Base-by-base conservation (phyloP, 2,888 invertebrate species). In the Sympetrum striolatum region DNA sequence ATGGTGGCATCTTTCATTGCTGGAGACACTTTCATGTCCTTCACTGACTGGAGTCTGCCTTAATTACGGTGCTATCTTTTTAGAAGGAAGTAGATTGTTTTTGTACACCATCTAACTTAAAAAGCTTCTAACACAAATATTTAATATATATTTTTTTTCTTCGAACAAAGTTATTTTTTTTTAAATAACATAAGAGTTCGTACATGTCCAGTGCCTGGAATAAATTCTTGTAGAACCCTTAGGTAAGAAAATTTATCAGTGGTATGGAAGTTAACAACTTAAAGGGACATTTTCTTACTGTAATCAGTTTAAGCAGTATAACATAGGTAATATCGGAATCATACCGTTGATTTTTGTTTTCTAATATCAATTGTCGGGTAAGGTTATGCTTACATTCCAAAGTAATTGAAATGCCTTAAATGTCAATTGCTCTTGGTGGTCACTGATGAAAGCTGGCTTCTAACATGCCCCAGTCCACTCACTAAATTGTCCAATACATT, bases 371-470 rank as follows among this genome's bases (percentile, higher is more conserved):
- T 31, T 6, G 12, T 31, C 25, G 5, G 2, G 10, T 73, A 73
- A 31, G 25, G 31, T 31, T 18, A 73, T 73, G 73, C 31, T 12
- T 31, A 6, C 73, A 73, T 73, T 73, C 31, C 31, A 73, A 73
- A 31, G 53, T 18, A 5, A 58, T 18, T 37, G 37, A 35, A 86
- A 60, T 86, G 58, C 35, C 86, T 12, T 58, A 2, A 37, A 18
- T 31, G 6, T 86, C 37, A 86, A 35, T 18, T 86, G 86, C 60
- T 86, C n/a, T 86, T 86, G 12, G 73, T 31, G 31, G 86, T 60
- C 60, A 86, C 86, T 60, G 86, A 86, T 35, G 86, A 86, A 64
- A 86, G 86, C 60, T 86, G 86, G 37, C 86, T 86, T 60, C 86
- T 58, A 18, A 86, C 86, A n/a, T 86, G 86, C 58, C 86, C 60